A percentile compares a stretch with the other conserved stretches of the same genome.
Conservation (phyloP, 2,797 vertebrate species). For the Chiloscyllium punctatum region DNA sequence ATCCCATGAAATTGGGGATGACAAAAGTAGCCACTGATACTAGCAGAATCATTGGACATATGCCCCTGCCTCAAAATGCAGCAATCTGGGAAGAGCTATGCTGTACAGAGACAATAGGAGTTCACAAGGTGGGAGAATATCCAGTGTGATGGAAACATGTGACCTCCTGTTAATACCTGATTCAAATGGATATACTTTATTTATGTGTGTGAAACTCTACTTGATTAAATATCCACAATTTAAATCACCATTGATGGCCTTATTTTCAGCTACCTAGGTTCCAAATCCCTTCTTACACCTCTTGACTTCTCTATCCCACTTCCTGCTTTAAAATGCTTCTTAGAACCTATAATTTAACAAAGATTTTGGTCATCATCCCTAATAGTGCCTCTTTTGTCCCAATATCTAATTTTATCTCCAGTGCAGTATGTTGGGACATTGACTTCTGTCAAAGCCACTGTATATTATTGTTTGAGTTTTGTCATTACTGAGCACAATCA, state of each 20-base stretch:
- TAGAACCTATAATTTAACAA: background rate
- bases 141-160: background rate
- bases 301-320: no score
- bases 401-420: background rate
- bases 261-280: no score
- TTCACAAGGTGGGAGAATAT: background rate
- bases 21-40: background rate
- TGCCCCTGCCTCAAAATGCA: background rate
- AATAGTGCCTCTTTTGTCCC: background rate
- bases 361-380: background rate
- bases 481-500: background rate
- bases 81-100: background rate
- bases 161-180: background rate
- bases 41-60: background rate
- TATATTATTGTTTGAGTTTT: background rate
- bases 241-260: no score
- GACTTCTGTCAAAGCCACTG: background rate
- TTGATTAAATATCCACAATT: no score
- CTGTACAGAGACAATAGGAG: background rate
- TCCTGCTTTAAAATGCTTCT: background rate
- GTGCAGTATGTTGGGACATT: background rate
- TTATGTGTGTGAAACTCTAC: background rate
- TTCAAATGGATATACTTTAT: background rate
- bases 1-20: background rate
- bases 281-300: no score